Base-by-base conservation (phyloP, 2,888 invertebrate species). In the Hirtodrosophila confusa region DNA sequence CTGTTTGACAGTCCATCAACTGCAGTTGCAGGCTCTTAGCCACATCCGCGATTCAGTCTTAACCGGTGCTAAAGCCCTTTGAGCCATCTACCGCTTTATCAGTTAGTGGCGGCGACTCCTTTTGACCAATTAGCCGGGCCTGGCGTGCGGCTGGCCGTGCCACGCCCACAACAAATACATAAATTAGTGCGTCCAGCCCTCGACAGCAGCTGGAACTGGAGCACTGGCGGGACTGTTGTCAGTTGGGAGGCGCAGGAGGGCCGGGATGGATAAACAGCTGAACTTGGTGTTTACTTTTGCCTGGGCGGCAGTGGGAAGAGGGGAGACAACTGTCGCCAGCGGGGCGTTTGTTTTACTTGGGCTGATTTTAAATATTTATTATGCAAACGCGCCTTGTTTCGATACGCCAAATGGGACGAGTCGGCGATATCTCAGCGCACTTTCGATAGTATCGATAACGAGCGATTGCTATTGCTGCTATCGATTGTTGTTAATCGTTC, bases 1-100 rank as follows among this genome's bases (percentile, higher is more conserved):
- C 61, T 55, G 66, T 49, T 76, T 78, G 69, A 61, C 80, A 69
- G 67, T 53, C 75, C 44, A 70, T 24, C 71, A 75, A 75, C 82
- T 43, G 69, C 61, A 54, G 60, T 58, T 41, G 37, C 51, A 39
- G 51, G 31, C 11, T 8, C 39, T n/a, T 7, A n/a, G 31, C 31
- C 7, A 9, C 9, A 31, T 31, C 31, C 7, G 31, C 31, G 9
- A 31, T 31, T 31, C 31, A 6, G 31, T 31, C 31, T 4, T 31
- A 4, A 31, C 31, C 31, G 31, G 3, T 31, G 9, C 31, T 8
- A 31, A 31, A 31, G 31, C 31, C 9, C 4, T 31, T 31, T 31
- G 3, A 31, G 7, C 7, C 7, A 31, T 31, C 6, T 31, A 31
- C 7, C 31, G 31, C 7, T 40, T 23, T 40, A n/a, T 40, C 5